These are phyloP conservation scores for Euphydryas editha DNA, from an alignment of 2,888 invertebrate genomes.

Conservation along the genomic window DNA sequence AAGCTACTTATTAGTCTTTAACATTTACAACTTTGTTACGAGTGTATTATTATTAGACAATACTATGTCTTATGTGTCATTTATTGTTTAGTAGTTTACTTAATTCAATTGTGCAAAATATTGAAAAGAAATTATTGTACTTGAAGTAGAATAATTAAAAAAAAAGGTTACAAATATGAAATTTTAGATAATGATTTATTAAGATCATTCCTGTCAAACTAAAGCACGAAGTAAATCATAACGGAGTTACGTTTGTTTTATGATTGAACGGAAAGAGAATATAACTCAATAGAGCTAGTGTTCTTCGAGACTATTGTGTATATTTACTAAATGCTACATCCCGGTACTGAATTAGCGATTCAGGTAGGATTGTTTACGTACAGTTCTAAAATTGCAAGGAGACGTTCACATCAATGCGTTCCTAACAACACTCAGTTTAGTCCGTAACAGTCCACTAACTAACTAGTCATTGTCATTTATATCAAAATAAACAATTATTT, in stretches of 20 bases:
- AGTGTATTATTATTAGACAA: no score
- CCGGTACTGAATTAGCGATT: conserved; percentile 30
- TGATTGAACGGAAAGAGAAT: conserved; percentile 52
- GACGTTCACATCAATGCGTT: conserved; percentile 16
- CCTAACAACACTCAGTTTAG: no score
- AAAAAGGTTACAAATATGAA: background rate
- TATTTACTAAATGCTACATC: conserved; percentile 31
- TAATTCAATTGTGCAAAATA: no score
- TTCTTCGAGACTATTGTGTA: conserved; percentile 38
- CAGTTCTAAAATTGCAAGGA: conserved; percentile 19
- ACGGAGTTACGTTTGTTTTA: conserved; percentile 36
- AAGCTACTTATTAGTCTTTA: background rate
- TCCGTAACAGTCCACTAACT: no score
- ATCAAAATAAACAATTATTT: no score
- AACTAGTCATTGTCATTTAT: no score
- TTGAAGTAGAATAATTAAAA: background rate
- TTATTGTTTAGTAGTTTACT: no score
- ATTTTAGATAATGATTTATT: conserved; percentile 8
- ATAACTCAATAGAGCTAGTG: conserved; percentile 45
- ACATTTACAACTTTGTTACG: no score
- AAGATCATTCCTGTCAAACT: conserved; percentile 7
- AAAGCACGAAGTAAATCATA: conserved; percentile 26
- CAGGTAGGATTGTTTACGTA: conserved; percentile 35
- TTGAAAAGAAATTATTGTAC: no score
- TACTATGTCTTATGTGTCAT: no score